These are phyloP conservation scores for Pachydiplax longipennis DNA, from an alignment of 2,888 invertebrate species.

Conservation along the genomic window DNA sequence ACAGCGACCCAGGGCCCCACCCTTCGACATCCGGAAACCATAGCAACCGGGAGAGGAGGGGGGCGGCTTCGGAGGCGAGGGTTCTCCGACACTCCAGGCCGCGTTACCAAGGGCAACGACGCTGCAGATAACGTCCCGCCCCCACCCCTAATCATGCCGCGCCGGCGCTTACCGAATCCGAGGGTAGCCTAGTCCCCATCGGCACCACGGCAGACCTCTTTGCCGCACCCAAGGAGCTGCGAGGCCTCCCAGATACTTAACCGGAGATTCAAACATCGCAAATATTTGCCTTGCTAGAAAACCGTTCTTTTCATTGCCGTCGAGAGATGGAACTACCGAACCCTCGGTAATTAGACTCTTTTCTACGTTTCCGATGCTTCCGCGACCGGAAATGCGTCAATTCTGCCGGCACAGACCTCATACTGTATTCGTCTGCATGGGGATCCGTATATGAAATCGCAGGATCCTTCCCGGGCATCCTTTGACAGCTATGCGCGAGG, in stretches of 20 bases:
- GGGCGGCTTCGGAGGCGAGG: not conserved
- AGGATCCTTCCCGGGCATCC: no score
- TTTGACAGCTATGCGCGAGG: not conserved
- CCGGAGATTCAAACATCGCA: no score
- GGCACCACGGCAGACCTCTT: not conserved
- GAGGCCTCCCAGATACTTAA: no score
- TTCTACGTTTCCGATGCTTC: no score
- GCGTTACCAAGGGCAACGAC: constrained; percentile 41
- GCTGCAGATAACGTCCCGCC: constrained; percentile 17
- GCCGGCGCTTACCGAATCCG: not conserved
- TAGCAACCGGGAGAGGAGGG: not conserved
- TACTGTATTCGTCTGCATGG: no score
- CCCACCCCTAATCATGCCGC: not conserved
- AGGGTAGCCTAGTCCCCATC: not conserved
- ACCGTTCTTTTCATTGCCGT: no score
- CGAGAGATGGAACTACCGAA: no score
- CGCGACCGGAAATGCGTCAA: not conserved
- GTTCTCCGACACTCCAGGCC: not conserved
- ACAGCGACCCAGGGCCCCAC: not conserved
- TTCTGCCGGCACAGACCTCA: no score
- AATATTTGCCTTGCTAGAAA: no score
- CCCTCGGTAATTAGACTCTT: not conserved
- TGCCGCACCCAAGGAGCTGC: not conserved
- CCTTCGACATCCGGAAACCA: constrained; percentile 3
- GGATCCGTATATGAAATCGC: no score